A percentile compares a stretch with the other conserved stretches of the same genome.
phyloP scores from a whole-genome alignment of 2,113 vertebrate species.

The Microcebus tavaratra region DNA sequence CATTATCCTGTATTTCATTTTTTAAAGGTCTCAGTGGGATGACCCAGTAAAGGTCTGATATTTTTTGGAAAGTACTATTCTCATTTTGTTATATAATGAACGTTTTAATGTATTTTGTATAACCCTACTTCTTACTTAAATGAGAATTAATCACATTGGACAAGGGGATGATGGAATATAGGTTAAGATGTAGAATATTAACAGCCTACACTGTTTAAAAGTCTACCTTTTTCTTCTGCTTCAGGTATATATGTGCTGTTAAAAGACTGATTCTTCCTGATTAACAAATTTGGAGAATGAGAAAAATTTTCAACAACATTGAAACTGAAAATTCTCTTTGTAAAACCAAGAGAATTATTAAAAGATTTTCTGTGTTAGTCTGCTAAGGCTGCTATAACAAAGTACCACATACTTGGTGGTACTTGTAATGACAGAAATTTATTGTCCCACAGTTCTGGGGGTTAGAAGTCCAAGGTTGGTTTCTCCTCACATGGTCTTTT shows the following conservation, averaged over 20 bases:
- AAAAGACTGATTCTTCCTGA: not conserved
- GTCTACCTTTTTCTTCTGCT: not conserved
- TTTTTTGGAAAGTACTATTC: not conserved
- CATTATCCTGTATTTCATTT: not conserved
- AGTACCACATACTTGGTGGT: not conserved
- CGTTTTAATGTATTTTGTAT: slow-evolving; percentile 12
- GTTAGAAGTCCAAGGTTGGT: not conserved
- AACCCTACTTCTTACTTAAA: slow-evolving; percentile 39
- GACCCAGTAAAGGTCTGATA: not conserved
- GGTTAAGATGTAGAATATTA: not conserved
- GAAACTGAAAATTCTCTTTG: not conserved
- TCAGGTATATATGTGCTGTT: not conserved
- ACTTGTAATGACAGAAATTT: not conserved
- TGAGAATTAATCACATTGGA: not conserved
- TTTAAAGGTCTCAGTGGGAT: not conserved
- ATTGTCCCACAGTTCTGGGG: not conserved
- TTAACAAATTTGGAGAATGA: slow-evolving; percentile 18
- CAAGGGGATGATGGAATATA: not conserved
- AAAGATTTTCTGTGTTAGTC: not conserved
- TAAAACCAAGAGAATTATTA: not conserved
- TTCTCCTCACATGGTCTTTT: not conserved
- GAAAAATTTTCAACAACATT: not conserved
- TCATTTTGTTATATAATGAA: not conserved
- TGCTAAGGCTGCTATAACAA: not conserved
- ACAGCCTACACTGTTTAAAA: not conserved